Evolutionary conservation across 2,797 vertebrate genomes (phyloP), one percentile per base, ranked within the genome.

Genomic region (Mycteria americana): DNA sequence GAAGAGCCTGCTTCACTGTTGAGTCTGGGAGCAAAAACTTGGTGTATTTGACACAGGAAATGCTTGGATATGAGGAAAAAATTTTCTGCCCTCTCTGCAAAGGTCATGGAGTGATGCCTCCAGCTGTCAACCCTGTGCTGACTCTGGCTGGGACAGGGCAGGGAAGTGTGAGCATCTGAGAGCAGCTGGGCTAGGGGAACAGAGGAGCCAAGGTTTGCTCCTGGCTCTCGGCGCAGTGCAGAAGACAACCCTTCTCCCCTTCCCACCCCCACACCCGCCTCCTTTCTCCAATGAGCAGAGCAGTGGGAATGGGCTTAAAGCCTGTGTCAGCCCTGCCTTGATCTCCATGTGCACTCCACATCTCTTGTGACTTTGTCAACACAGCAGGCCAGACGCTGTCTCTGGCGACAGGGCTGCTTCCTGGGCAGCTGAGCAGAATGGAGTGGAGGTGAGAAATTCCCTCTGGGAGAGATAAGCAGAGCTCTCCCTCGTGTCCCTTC

Each of bases 391-490:
- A 96, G 91, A 93, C 6, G 0, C 50, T 75, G 69, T 69, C 87
- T 92, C 79, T 93, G 82, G 79, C 1, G 11, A 93, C 86, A 89
- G 79, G 39, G 43, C 80, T 92, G 87, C 76, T 76, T 80, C 81
- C 73, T 7, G 21, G 50, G 92, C 78, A 93, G 62, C 65, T 91
- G 70, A 85, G 83, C 88, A 94, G 90, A 94, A 56, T 1, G 8
- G 80, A 90, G 59, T 6, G 12, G 79, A 96, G 87, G 85, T 97
- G 94, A 95, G 85, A 96, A 96, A 97, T 92, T 92, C 94, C 56
- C 62, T 72, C n/a, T 1, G 16, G 68, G 46, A 91, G 39, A 92
- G 94, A 95, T 93, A 95, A 94, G 73, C 57, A 56, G 46, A 79
- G 56, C 12, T 85, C n/a, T 94, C 53, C 37, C 37, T 57, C 2